phyloP scores from a whole-genome alignment of 2,113 vertebrate genomes.

The Eulemur macaco region DNA sequence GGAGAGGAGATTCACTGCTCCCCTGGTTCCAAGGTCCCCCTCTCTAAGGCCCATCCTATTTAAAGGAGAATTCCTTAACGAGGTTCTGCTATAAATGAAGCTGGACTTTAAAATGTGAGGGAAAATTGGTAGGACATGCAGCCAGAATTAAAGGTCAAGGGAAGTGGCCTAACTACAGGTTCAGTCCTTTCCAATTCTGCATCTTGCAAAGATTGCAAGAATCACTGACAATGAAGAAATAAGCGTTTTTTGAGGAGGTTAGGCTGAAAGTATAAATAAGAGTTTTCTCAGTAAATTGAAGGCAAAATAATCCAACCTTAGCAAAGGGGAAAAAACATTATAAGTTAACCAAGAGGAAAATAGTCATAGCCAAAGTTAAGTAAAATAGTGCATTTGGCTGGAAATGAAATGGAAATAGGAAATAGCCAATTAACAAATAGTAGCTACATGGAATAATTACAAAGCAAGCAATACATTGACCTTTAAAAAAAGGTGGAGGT shows the following conservation, averaged over 20 bases:
- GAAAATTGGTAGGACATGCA: background rate
- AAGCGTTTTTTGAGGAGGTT: background rate
- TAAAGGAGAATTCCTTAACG: background rate
- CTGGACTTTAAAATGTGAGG: background rate
- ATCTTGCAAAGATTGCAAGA: background rate
- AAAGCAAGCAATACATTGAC: background rate
- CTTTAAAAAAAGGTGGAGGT: background rate
- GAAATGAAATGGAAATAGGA: background rate
- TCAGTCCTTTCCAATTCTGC: background rate
- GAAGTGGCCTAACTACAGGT: background rate
- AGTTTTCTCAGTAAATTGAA: slow-evolving; percentile 27
- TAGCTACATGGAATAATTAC: background rate
- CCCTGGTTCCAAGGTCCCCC: too few relatives aligned
- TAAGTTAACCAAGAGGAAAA: background rate
- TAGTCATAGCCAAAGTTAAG: background rate
- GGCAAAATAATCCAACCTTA: background rate
- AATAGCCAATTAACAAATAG: background rate
- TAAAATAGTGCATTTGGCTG: background rate
- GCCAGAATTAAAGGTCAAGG: background rate
- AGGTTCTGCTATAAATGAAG: background rate
- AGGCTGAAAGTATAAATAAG: background rate
- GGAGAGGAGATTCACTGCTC: too few relatives aligned
- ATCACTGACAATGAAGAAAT: slow-evolving; percentile 7
- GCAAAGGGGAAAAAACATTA: background rate
- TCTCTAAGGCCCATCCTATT: background rate